These are phyloP conservation scores for Linurgus olivaceus DNA, from an alignment of 2,797 vertebrate genomes.

Conservation along the genomic window DNA sequence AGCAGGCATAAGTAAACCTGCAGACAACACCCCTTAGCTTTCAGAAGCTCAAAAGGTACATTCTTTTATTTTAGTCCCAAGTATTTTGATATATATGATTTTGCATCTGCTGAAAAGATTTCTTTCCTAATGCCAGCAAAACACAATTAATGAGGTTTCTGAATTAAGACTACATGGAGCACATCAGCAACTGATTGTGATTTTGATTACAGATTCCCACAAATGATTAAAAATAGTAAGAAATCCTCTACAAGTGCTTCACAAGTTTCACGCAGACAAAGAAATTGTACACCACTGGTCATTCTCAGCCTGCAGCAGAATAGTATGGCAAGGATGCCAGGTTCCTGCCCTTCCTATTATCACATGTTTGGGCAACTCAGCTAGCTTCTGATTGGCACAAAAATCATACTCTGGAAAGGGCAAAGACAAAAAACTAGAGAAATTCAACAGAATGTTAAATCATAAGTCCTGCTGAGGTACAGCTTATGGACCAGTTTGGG, in stretches of 20 bases:
- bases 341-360: neutral
- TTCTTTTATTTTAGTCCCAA: neutral
- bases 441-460: neutral
- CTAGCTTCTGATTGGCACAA: neutral
- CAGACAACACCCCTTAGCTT: neutral
- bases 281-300: neutral
- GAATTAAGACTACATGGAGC: neutral
- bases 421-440: neutral
- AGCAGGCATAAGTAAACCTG: neutral
- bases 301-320: neutral
- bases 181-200: neutral
- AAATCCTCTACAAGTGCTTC: neutral
- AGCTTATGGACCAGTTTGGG: neutral
- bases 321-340: neutral
- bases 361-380: neutral
- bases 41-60: neutral
- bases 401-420: neutral
- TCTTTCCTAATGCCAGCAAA: neutral
- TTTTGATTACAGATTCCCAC: constrained; percentile 13
- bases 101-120: neutral
- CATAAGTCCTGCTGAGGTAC: neutral
- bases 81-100: neutral
- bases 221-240: neutral
- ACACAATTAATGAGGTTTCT: neutral
- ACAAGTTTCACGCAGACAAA: neutral